phyloP scores from a whole-genome alignment of 2,888 invertebrate species.

The Eilema sororculum region DNA sequence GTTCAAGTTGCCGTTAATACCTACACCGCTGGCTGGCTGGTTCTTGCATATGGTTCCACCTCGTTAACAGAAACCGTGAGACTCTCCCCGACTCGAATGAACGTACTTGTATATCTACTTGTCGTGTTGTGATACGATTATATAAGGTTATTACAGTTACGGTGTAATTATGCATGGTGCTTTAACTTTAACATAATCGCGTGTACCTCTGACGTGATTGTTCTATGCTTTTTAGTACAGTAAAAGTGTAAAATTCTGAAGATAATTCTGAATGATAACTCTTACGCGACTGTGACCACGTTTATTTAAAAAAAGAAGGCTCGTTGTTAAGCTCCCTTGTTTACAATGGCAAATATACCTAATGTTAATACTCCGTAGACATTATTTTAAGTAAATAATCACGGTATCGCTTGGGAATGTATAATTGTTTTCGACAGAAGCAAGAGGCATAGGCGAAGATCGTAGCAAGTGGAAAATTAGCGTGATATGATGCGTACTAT shows the following conservation, averaged over 20 bases:
- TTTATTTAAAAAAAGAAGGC: not conserved
- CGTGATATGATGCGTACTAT: too few relatives aligned
- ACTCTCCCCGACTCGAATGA: constrained; percentile 29
- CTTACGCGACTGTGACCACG: not conserved
- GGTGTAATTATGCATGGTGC: constrained; percentile 39
- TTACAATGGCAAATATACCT: not conserved
- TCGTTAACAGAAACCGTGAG: constrained; percentile 50
- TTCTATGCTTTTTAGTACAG: constrained; percentile 18
- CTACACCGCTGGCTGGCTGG: constrained; percentile 55
- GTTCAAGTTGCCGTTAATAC: constrained; percentile 78
- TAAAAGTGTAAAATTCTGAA: not conserved
- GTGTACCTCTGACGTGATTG: constrained; percentile 20
- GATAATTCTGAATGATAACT: not conserved
- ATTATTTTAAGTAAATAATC: not conserved
- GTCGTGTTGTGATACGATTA: constrained; percentile 41
- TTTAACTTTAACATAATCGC: constrained; percentile 34
- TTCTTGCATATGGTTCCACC: constrained; percentile 60
- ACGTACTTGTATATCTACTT: constrained; percentile 25
- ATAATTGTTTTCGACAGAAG: not conserved
- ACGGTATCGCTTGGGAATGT: not conserved
- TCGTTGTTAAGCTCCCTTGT: not conserved
- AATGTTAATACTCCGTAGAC: not conserved
- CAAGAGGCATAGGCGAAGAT: too few relatives aligned
- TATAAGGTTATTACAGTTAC: constrained; percentile 31
- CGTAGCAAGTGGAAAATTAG: not conserved